These are phyloP conservation scores for Tetranychus truncatus DNA, from an alignment of 2,888 invertebrate genomes.

Conservation along the genomic window DNA sequence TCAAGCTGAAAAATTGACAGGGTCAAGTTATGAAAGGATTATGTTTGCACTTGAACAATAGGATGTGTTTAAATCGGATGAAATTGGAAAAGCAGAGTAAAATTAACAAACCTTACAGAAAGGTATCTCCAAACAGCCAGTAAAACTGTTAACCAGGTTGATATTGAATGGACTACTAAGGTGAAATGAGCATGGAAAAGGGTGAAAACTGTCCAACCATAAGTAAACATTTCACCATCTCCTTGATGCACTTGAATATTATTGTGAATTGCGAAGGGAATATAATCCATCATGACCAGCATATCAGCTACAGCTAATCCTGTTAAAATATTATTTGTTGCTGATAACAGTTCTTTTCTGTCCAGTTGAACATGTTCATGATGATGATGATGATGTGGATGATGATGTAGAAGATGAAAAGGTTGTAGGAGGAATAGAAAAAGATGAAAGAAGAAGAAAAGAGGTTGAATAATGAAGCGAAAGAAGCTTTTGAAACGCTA, in stretches of 20 bases:
- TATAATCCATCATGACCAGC: conserved; percentile 67
- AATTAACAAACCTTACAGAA: conserved; percentile 43
- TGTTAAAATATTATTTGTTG: conserved; percentile 77
- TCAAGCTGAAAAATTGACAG: too few species aligned
- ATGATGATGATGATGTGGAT: neutral
- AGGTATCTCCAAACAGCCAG: conserved; percentile 72
- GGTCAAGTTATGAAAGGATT: too few species aligned
- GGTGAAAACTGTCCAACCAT: conserved; percentile 64
- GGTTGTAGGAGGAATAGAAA: neutral
- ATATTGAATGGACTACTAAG: conserved; percentile 69
- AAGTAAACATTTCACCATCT: conserved; percentile 36
- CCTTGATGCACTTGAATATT: conserved; percentile 38
- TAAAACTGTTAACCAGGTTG: conserved; percentile 77
- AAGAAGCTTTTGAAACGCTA: neutral
- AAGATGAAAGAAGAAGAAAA: conserved; percentile 1
- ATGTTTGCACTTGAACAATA: too few species aligned
- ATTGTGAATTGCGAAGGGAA: conserved; percentile 67
- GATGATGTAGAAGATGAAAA: neutral
- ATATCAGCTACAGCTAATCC: conserved; percentile 69
- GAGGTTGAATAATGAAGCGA: neutral
- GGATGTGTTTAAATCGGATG: too few species aligned
- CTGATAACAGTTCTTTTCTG: conserved; percentile 65
- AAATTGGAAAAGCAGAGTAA: too few species aligned
- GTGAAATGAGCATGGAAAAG: conserved; percentile 75
- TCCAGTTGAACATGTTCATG: neutral